A percentile compares a stretch with the other conserved stretches of the same genome.
These are phyloP conservation scores for Helostoma temminkii DNA, from an alignment of 2,797 vertebrate species.

Conservation along the genomic window DNA sequence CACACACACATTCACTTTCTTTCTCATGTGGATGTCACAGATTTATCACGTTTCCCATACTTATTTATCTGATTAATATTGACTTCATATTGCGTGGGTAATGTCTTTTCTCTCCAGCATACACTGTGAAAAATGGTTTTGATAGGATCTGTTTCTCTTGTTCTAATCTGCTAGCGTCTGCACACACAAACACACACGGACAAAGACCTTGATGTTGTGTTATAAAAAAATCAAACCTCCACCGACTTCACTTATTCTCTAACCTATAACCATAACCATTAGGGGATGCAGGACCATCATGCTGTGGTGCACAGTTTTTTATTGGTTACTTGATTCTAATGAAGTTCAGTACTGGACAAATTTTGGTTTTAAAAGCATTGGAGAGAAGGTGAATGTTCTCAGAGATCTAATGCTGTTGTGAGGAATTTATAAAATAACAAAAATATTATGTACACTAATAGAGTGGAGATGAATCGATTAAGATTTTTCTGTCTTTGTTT, in stretches of 20 bases:
- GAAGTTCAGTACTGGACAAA: slow-evolving; percentile 6
- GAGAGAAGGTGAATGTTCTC: neutral
- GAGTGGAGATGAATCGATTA: neutral
- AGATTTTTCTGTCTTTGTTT: neutral
- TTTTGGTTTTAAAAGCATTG: neutral
- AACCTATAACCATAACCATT: slow-evolving; percentile 12
- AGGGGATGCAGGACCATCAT: slow-evolving; percentile 3
- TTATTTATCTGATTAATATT: slow-evolving; percentile 48
- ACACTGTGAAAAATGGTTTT: slow-evolving; percentile 54
- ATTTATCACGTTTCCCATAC: slow-evolving; percentile 34
- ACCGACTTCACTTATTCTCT: slow-evolving; percentile 19
- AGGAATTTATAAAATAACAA: neutral
- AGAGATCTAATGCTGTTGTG: neutral
- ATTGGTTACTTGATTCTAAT: neutral
- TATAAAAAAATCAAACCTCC: slow-evolving; percentile 13
- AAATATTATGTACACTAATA: neutral
- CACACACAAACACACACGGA: slow-evolving; percentile 14
- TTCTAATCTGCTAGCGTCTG: slow-evolving; percentile 34
- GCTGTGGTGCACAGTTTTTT: neutral
- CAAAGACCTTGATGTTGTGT: slow-evolving; percentile 16
- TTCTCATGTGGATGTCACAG: slow-evolving; percentile 25
- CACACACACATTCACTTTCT: slow-evolving; percentile 12
- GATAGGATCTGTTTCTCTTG: slow-evolving; percentile 56
- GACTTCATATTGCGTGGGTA: slow-evolving; percentile 53
- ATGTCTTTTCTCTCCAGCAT: slow-evolving; percentile 47